Conservation (phyloP, 2,888 invertebrate species). For the Nephrocerus scutellatus region DNA sequence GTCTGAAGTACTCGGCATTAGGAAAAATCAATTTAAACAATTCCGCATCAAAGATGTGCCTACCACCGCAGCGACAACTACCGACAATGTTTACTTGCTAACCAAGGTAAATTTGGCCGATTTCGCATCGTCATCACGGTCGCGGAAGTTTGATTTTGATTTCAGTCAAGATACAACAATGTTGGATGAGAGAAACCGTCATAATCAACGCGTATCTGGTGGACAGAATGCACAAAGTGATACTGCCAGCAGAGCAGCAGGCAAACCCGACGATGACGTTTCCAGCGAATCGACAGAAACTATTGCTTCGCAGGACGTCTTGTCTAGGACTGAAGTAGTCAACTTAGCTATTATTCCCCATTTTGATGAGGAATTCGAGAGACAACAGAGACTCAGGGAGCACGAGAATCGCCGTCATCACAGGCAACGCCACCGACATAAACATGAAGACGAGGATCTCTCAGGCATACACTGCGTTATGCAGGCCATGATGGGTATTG, state of each 20-base stretch:
- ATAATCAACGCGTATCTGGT: constrained; percentile 28
- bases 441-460: constrained; percentile 42
- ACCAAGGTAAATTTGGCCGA: constrained; percentile 44
- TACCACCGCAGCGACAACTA: constrained; percentile 27
- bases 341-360: constrained; percentile 48
- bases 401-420: constrained; percentile 39
- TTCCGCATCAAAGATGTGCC: constrained; percentile 44
- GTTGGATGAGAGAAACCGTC: constrained; percentile 40
- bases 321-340: constrained; percentile 46
- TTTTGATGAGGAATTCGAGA: constrained; percentile 46
- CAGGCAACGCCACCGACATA: constrained; percentile 41
- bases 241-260: constrained; percentile 21
- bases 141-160: constrained; percentile 41
- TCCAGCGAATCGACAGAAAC: constrained; percentile 27
- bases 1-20: constrained; percentile 47
- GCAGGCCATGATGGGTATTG: constrained; percentile 48
- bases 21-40: constrained; percentile 47
- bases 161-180: constrained; percentile 44
- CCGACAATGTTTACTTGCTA: constrained; percentile 33
- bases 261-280: constrained; percentile 9
- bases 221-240: constrained; percentile 19
- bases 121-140: constrained; percentile 36
- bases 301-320: constrained; percentile 40
- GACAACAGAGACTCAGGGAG: constrained; percentile 40
- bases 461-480: constrained; percentile 48